A percentile compares a stretch with the other conserved stretches of the same genome.
These are phyloP conservation scores for Paratilapia polleni DNA, from an alignment of 2,113 vertebrate species.

Conservation along the genomic window DNA sequence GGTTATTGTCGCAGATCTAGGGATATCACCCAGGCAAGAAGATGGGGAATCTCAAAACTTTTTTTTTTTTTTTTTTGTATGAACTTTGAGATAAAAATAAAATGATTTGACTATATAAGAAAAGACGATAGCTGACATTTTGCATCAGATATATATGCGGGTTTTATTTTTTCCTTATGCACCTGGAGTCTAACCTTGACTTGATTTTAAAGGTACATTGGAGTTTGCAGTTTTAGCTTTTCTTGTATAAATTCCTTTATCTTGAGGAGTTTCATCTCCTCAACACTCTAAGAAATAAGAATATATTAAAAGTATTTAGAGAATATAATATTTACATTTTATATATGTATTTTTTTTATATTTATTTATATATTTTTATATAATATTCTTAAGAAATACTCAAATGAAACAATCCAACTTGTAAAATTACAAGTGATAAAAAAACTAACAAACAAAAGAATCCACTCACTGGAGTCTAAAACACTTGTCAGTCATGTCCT, in stretches of 20 bases:
- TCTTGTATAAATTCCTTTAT: neutral
- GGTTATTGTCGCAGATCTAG: no score
- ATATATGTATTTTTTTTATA: no score
- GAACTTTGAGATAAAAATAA: neutral
- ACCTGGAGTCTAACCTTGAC: no score
- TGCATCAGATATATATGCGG: neutral
- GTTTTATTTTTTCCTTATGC: neutral
- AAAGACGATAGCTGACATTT: neutral
- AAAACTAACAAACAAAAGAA: no score
- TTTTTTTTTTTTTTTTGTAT: neutral
- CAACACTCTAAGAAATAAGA: no score
- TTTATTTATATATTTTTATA: no score
- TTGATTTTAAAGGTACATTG: neutral
- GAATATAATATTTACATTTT: no score
- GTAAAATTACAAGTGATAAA: neutral
- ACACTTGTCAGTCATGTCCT: accelerated
- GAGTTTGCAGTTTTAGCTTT: neutral
- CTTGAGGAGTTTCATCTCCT: neutral
- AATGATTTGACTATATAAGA: neutral
- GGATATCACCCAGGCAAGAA: no score
- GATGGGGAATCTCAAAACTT: no score
- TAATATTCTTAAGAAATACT: no score
- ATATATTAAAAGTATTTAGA: no score
- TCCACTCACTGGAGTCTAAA: neutral
- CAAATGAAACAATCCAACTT: neutral